phyloP scores from a whole-genome alignment of 1,140 invertebrate species.

The Delia radicum region DNA sequence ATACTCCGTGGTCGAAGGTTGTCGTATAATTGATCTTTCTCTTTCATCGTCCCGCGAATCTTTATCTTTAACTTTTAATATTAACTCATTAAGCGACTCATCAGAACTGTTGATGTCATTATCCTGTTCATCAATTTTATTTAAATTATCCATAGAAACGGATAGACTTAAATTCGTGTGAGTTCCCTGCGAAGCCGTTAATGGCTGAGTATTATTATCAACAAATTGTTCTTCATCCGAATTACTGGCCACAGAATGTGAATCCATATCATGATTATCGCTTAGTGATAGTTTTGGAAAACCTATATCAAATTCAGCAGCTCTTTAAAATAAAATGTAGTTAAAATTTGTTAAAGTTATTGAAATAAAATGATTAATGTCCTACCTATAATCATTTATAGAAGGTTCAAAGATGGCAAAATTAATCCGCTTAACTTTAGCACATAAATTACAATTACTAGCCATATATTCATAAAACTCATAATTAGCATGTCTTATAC shows the following conservation, averaged over 20 bases:
- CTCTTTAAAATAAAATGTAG: constrained; percentile 27
- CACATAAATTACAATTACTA: constrained; percentile 73
- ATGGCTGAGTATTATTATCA: constrained; percentile 26
- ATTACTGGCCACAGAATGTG: background rate
- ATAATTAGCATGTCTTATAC: constrained; percentile 79
- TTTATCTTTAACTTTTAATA: constrained; percentile 41
- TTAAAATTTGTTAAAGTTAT: constrained; percentile 46
- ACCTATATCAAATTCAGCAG: constrained; percentile 45
- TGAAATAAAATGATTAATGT: too few relatives aligned
- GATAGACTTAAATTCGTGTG: constrained; percentile 33
- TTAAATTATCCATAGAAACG: constrained; percentile 25
- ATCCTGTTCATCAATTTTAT: constrained; percentile 26
- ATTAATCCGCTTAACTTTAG: constrained; percentile 64
- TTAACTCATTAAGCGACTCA: constrained; percentile 40
- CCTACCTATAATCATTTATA: constrained; percentile 60
- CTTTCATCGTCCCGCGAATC: constrained; percentile 7
- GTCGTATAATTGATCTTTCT: constrained; percentile 59
- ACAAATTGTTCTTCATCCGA: constrained; percentile 8
- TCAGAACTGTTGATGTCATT: constrained; percentile 25
- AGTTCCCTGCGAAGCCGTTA: constrained; percentile 29
- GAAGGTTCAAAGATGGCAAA: constrained; percentile 87
- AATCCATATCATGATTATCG: background rate
- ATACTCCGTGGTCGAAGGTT: constrained; percentile 87
- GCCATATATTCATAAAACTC: constrained; percentile 79
- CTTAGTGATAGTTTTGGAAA: constrained; percentile 40